Conservation (phyloP, 1,140 invertebrate species). For the Philopotamus ludificatus region DNA sequence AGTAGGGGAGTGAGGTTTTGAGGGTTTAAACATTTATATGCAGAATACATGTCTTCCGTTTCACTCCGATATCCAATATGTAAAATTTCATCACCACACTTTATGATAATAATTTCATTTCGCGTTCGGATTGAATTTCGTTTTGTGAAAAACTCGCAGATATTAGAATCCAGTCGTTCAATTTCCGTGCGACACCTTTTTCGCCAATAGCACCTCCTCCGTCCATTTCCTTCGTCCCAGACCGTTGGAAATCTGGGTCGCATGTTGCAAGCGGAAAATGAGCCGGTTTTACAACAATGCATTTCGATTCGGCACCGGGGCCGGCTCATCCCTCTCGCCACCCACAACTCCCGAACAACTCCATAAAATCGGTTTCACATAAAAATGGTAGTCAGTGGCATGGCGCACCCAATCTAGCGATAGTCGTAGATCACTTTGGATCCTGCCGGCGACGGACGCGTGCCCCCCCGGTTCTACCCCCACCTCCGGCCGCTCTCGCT, state of each 20-base stretch:
- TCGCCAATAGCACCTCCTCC: too few relatives aligned
- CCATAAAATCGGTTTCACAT: constrained; percentile 21
- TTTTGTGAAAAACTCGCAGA: too few relatives aligned
- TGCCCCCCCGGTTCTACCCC: neutral
- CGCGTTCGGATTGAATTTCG: too few relatives aligned
- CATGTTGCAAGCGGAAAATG: constrained; percentile 1
- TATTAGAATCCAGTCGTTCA: too few relatives aligned
- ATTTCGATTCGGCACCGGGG: neutral
- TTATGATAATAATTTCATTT: too few relatives aligned
- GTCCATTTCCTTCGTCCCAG: too few relatives aligned
- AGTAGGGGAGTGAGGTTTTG: too few relatives aligned
- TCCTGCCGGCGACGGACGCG: constrained; percentile 19
- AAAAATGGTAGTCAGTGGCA: constrained; percentile 18
- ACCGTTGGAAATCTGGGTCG: constrained; percentile 7
- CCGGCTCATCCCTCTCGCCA: neutral
- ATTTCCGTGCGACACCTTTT: too few relatives aligned
- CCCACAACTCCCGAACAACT: neutral
- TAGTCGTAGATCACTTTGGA: constrained; percentile 34
- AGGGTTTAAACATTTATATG: too few relatives aligned
- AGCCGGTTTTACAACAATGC: constrained; percentile 7
- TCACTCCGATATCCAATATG: too few relatives aligned
- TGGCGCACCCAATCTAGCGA: constrained; percentile 3
- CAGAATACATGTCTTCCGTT: too few relatives aligned
- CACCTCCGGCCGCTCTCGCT: neutral
- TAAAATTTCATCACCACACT: too few relatives aligned